Percentiles rank a stretch among this genome's conserved stretches.
phyloP scores from a whole-genome alignment of 2,888 invertebrate genomes.

The Thecocarcelia acutangulata region DNA sequence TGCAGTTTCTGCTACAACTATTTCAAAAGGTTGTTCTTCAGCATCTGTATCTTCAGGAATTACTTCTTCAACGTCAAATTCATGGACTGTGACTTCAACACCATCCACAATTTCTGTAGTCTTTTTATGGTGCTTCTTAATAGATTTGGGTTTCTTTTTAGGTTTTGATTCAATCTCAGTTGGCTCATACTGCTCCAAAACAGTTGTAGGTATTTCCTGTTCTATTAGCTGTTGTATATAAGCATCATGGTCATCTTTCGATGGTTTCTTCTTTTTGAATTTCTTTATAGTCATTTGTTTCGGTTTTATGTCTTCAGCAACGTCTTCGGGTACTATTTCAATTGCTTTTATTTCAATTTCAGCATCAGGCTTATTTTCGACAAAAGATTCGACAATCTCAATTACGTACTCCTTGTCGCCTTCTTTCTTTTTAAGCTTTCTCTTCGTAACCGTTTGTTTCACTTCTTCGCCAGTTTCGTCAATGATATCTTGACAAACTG shows the following conservation, averaged over 20 bases:
- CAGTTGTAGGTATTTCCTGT: conserved; percentile 77
- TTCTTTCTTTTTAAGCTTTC: conserved; percentile 80
- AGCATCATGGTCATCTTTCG: conserved; percentile 75
- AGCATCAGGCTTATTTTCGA: conserved; percentile 81
- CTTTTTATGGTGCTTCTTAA: conserved; percentile 80
- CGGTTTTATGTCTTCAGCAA: conserved; percentile 26
- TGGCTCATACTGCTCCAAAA: conserved; percentile 80
- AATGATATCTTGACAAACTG: conserved; percentile 78
- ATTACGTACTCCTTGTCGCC: conserved; percentile 81
- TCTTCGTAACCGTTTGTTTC: conserved; percentile 77
- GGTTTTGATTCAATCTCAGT: conserved; percentile 75
- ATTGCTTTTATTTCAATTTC: conserved; percentile 81
- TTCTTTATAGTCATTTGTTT: conserved; percentile 70
- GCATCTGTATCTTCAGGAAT: conserved; percentile 72
- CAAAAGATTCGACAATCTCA: conserved; percentile 80
- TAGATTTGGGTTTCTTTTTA: conserved; percentile 77
- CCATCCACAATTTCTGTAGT: conserved; percentile 75
- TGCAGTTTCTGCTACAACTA: conserved; percentile 69
- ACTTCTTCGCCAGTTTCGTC: conserved; percentile 76
- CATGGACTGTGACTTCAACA: conserved; percentile 74
- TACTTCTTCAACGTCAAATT: conserved; percentile 74
- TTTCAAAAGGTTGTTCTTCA: conserved; percentile 73
- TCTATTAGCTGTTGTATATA: conserved; percentile 78
- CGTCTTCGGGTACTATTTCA: conserved; percentile 75
- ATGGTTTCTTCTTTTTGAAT: conserved; percentile 75